Evolutionary conservation across 2,888 invertebrate genomes (phyloP).

Genomic region (Cephus runcator): DNA sequence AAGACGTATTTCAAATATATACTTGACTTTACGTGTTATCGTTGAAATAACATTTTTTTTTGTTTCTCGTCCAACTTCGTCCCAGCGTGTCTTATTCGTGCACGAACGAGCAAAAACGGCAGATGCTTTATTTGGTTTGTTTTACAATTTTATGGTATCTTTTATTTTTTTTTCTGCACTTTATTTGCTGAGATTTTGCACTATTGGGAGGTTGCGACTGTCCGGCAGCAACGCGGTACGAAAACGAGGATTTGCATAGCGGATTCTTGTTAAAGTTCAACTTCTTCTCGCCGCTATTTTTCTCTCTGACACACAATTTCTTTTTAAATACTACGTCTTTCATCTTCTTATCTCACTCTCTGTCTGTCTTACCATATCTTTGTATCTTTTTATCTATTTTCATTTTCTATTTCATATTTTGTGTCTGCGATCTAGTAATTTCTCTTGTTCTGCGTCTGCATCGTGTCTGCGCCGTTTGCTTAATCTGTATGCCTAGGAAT

Average conservation of each 20-base stretch:
- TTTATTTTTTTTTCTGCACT: neutral
- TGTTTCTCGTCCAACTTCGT: neutral
- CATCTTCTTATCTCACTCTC: neutral
- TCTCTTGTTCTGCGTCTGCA: constrained; percentile 14
- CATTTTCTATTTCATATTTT: constrained; percentile 1
- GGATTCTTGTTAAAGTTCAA: neutral
- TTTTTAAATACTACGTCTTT: neutral
- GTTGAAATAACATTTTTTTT: neutral
- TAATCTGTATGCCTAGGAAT: neutral
- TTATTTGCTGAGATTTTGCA: neutral
- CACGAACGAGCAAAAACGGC: neutral
- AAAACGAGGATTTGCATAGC: neutral
- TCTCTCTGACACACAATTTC: neutral
- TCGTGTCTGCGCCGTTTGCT: neutral
- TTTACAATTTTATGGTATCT: neutral
- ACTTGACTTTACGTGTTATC: neutral
- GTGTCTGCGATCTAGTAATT: constrained; percentile 16
- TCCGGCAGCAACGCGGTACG: neutral
- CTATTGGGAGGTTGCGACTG: neutral
- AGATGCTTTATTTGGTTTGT: neutral
- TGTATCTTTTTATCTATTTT: neutral
- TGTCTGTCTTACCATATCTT: neutral
- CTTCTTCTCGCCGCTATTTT: neutral
- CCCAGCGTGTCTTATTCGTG: neutral
- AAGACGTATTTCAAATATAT: constrained; percentile 26